Conservation (phyloP, 2,113 vertebrate genomes). For the Neogale vison region DNA sequence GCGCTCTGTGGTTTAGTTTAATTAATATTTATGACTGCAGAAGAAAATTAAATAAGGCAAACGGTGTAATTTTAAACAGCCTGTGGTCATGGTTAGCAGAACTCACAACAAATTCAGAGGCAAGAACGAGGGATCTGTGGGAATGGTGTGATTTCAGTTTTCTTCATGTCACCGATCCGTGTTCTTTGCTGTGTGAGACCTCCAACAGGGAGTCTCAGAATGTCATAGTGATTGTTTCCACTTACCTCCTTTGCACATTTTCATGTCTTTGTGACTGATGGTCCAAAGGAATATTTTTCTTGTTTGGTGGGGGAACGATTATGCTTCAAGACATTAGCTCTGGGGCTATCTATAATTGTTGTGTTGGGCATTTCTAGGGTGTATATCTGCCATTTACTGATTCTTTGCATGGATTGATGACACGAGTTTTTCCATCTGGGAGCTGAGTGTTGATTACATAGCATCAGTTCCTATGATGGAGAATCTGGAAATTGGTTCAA, state of each 20-base stretch:
- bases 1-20: constrained; percentile 60
- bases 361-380: neutral
- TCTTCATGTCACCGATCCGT: neutral
- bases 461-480: neutral
- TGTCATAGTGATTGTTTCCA: neutral
- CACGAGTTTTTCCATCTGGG: neutral
- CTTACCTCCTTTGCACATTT: neutral
- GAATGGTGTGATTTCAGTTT: neutral
- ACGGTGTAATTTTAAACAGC: constrained; percentile 63
- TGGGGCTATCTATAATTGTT: neutral
- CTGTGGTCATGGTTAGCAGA: constrained; percentile 30
- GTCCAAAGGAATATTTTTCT: neutral
- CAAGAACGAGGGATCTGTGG: neutral
- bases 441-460: neutral
- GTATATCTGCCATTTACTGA: neutral
- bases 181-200: neutral
- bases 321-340: neutral
- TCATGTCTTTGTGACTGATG: neutral
- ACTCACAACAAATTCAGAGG: constrained; percentile 36
- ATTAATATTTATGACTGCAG: constrained; percentile 74
- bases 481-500: neutral
- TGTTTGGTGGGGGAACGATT: neutral
- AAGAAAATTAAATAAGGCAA: constrained; percentile 74
- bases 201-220: neutral
- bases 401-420: neutral